Evolutionary conservation across 2,113 vertebrate species (phyloP), one percentile per base, ranked within the genome.

Genomic region (Mola mola): DNA sequence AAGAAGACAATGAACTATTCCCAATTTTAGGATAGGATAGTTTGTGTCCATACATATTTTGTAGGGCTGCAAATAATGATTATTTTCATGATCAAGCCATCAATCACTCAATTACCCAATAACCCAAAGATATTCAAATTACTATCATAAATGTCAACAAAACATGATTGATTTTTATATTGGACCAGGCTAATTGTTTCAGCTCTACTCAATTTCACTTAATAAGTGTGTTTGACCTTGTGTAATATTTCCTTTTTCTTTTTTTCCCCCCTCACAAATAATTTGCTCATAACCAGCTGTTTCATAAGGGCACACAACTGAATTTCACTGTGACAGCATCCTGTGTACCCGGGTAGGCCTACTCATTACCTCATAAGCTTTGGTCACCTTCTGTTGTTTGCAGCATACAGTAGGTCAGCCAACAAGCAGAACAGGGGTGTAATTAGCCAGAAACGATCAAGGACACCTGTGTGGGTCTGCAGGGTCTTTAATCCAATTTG

Each of bases 381-480:
- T 38, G 11, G 15, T 58, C 56, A 66, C 67, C 47, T 64, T n/a
- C 2, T 47, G 34, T 56, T 13, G 59, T 68, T 56, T 20, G 8
- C 6, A 49, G 51, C 21, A 0, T 42, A 15, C n/a, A 53, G 24
- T 24, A 43, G 63, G 60, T 73, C 43, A 41, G 74, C 49, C 74
- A 63, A 49, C 66, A 68, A 73, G 53, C 48, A 44, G 47, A 72
- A 52, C 74, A 72, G n/a, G 53, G 34, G 43, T 75, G 43, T 70
- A 69, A 83, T 85, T 81, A 81, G 47, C 28, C 48, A 47, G 43
- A 81, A 78, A 67, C 56, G 56, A 12, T 61, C 16, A 7, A 34
- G 24, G 67, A 72, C 67, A 80, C 8, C 24, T 40, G 49, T 63
- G 25, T 25, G 40, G 31, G 41, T 78, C 41, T 38, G 13, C 19